phyloP scores from a whole-genome alignment of 1,140 invertebrate species.

The Caenorhabditis brenneri region DNA sequence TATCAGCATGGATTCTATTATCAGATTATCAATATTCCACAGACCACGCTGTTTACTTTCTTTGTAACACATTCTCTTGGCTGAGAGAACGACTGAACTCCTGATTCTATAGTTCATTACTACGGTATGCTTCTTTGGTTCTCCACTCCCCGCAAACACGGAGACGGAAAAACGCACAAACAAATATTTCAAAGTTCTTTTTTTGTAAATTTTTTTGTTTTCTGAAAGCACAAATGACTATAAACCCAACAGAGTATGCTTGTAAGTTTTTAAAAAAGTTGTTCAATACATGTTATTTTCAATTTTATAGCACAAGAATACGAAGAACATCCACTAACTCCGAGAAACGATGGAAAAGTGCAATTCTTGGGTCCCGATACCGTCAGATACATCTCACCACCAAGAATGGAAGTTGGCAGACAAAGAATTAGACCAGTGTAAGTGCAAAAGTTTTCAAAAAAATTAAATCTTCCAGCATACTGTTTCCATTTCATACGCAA shows the following conservation, averaged over 20 bases:
- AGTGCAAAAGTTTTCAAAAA: not conserved
- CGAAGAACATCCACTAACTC: not conserved
- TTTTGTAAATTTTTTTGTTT: not conserved
- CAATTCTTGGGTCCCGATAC: not conserved
- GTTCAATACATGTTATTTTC: not conserved
- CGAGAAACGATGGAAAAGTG: not conserved
- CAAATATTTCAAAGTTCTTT: not conserved
- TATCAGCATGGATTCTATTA: too few species aligned
- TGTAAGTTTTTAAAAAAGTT: not conserved
- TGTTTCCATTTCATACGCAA: too few species aligned
- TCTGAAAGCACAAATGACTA: not conserved
- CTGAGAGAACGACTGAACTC: too few species aligned
- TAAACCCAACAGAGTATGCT: not conserved
- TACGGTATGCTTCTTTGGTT: not conserved
- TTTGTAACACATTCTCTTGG: too few species aligned
- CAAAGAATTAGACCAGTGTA: not conserved
- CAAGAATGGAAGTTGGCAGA: not conserved
- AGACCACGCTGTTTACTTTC: too few species aligned
- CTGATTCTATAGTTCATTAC: too few species aligned
- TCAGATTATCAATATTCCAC: too few species aligned
- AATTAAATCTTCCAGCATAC: not conserved
- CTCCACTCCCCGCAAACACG: not conserved
- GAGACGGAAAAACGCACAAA: not conserved
- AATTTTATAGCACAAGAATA: not conserved
- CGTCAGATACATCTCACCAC: slow-evolving; percentile 11